Evolutionary conservation across 2,797 vertebrate species (phyloP).

Genomic region (Mormyrops boulengeri): DNA sequence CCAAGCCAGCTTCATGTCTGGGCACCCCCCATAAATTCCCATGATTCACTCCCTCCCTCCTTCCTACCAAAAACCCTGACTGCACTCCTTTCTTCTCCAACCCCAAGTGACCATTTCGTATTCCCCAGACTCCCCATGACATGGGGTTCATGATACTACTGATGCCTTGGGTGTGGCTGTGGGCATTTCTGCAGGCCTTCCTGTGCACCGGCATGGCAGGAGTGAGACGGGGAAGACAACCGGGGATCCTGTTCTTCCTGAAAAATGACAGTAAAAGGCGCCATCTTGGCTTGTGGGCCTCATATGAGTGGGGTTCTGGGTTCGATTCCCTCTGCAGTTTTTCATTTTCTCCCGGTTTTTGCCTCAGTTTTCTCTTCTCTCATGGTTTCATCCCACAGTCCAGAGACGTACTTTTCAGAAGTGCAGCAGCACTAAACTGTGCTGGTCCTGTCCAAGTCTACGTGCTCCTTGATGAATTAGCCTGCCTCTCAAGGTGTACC

Average conservation of each 20-base stretch:
- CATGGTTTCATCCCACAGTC: not conserved
- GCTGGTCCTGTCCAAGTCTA: not conserved
- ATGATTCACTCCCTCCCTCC: not conserved
- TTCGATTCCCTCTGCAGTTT: not conserved
- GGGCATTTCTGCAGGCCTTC: not conserved
- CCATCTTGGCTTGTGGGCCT: not conserved
- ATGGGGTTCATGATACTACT: not conserved
- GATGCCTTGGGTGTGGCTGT: not conserved
- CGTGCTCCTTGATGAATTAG: not conserved
- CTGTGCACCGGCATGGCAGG: not conserved
- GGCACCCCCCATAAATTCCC: conserved; percentile 49
- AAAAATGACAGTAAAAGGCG: not conserved
- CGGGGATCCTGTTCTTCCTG: not conserved
- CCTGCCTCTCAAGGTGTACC: not conserved
- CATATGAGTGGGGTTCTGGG: not conserved
- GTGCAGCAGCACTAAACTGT: not conserved
- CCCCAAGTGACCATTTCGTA: not conserved
- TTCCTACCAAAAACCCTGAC: not conserved
- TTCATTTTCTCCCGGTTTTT: not conserved
- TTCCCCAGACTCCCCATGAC: not conserved
- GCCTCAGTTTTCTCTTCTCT: not conserved
- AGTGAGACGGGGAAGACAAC: not conserved
- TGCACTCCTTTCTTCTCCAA: not conserved
- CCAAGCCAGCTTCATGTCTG: conserved; percentile 51
- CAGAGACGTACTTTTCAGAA: not conserved